Conservation (phyloP, 2,113 vertebrate species). For the Silurus glanis region DNA sequence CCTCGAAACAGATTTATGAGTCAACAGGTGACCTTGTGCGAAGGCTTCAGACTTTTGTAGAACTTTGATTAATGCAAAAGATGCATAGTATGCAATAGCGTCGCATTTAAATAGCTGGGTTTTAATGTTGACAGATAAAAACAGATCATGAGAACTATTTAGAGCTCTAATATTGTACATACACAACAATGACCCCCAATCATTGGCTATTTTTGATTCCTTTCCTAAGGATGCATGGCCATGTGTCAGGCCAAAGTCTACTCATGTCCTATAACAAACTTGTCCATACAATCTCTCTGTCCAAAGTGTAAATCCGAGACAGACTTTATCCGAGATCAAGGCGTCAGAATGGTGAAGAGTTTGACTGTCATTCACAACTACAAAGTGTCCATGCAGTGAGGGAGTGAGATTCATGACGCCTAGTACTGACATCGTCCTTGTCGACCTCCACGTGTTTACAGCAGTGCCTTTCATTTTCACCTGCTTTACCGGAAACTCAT, state of each 20-base stretch:
- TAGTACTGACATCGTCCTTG: not conserved
- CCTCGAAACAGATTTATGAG: not conserved
- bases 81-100: not conserved
- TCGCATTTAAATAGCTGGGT: not conserved
- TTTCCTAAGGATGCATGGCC: not conserved
- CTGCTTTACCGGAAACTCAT: not conserved
- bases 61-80: not conserved
- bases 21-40: constrained; percentile 6
- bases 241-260: constrained; percentile 68
- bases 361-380: too few species aligned
- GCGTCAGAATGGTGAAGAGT: not conserved
- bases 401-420: not conserved
- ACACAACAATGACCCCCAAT: not conserved
- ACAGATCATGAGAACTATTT: too few species aligned
- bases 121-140: not conserved
- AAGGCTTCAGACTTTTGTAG: not conserved
- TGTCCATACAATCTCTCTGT: not conserved
- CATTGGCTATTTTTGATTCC: not conserved
- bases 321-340: not conserved
- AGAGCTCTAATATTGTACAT: not conserved
- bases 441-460: constrained; percentile 25
- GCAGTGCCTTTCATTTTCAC: not conserved
- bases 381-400: not conserved
- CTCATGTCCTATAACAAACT: not conserved
- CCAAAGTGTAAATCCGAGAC: not conserved